Base-by-base conservation (phyloP, 2,113 vertebrate genomes). In the Psammodynastes pulverulentus region DNA sequence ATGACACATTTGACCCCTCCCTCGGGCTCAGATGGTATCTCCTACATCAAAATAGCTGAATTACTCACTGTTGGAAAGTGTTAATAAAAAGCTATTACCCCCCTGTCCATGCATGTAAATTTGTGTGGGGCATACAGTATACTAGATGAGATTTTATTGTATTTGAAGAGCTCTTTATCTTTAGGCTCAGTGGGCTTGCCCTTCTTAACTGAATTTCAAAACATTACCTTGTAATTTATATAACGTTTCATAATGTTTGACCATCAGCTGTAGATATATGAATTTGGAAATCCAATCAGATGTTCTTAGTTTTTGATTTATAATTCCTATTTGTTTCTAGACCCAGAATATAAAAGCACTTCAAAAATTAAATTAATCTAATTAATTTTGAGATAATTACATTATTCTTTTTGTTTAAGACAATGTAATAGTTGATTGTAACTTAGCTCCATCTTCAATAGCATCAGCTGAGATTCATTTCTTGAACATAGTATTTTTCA, bases 381-480 rank as follows among this genome's bases (percentile, higher is more conserved):
- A 79, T 84, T 24, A 24, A 79, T 90, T 51, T 39, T 34, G 43
- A 90, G 12, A 72, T 1, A 72, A 72, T 72, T n/a, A 1, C 23
- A 62, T 26, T 72, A 13, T n/a, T 72, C 12, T 34, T 72, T 72
- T 72, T 72, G 26, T 62, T n/a, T 62, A 29, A 13, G 10, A 12
- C 26, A 62, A 13, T 62, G 26, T n/a, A 62, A 62, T 62, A n/a
- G 58, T 62, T 62, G 58, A 26, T n/a, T 9, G 58, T 62, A 62
- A 62, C 4, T 29, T 58, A 29, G 9, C 9, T 62, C 62, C 12
- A 67, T n/a, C 29, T 72, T 13, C 62, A 58, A 13, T 79, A 52
- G 48, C n/a, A 90, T 84, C 49, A 53, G 23, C 72, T 53, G 67
- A 45, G 72, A 86, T 85, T 93, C 91, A 91, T 62, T 92, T 56